Conservation (phyloP, 2,113 vertebrate species). For the Saimiri boliviensis region DNA sequence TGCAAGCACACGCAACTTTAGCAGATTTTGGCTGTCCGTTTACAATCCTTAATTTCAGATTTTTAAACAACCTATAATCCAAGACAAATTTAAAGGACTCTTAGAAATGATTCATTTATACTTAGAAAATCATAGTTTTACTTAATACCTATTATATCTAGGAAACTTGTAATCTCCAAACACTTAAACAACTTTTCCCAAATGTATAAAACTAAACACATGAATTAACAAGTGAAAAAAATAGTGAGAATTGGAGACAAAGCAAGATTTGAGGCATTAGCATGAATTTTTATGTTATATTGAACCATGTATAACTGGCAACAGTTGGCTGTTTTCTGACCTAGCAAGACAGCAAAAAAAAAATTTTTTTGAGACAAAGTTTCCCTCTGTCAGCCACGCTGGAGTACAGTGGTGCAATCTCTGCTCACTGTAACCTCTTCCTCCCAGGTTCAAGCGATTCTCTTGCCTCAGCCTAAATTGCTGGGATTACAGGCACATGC, state of each 20-base stretch:
- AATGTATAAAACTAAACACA: neutral
- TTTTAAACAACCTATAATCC: slow-evolving; percentile 1
- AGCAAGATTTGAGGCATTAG: neutral
- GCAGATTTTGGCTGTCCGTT: neutral
- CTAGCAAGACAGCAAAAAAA: neutral
- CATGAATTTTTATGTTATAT: neutral
- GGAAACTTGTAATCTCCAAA: neutral
- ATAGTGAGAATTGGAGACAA: neutral
- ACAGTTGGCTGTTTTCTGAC: neutral
- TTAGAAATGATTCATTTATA: neutral
- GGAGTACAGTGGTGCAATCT: no score
- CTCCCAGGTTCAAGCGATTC: no score
- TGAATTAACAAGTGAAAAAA: slow-evolving; percentile 23
- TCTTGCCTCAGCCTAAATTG: no score
- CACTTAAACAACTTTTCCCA: slow-evolving; percentile 16
- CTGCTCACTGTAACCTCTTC: no score
- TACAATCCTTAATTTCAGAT: neutral
- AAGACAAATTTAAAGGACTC: slow-evolving; percentile 6
- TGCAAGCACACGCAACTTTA: neutral
- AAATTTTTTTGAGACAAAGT: neutral
- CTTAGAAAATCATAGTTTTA: neutral
- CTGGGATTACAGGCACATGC: no score
- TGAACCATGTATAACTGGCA: neutral
- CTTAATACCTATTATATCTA: neutral
- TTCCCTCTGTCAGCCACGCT: no score